Percentiles rank a stretch among this genome's conserved stretches.
phyloP scores from a whole-genome alignment of 2,888 invertebrate species.

The Synanthedon andrenaeformis region DNA sequence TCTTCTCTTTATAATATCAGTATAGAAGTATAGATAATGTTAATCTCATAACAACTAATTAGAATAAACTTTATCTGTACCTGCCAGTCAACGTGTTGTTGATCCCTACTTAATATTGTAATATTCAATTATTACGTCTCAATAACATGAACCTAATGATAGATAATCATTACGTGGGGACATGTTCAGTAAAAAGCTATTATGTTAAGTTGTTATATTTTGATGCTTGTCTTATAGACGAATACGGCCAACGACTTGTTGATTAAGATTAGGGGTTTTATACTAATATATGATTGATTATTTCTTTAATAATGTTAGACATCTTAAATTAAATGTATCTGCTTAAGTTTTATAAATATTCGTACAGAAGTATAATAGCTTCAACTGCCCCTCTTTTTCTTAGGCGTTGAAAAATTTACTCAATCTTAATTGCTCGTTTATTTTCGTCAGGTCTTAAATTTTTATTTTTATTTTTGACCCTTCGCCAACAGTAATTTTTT shows the following conservation, averaged over 20 bases:
- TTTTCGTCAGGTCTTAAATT: no score
- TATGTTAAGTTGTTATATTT: not conserved
- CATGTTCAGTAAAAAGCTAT: not conserved
- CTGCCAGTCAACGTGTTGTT: not conserved
- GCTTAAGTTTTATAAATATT: no score
- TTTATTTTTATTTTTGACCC: no score
- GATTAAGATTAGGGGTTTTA: no score
- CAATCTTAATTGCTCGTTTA: no score
- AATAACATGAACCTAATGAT: not conserved
- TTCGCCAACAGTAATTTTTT: no score
- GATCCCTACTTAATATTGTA: not conserved
- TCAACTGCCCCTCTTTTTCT: no score
- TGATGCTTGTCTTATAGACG: not conserved
- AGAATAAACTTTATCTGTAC: not conserved
- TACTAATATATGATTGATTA: no score
- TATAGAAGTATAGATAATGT: not conserved
- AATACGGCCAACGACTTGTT: not conserved
- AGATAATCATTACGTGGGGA: not conserved
- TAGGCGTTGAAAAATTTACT: no score
- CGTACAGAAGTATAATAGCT: no score
- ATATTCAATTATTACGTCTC: not conserved
- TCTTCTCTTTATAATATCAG: not conserved
- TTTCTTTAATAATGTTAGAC: no score
- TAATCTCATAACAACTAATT: not conserved
- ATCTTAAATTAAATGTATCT: no score